Base-by-base conservation (phyloP, 2,888 invertebrate genomes). In the Heliconius erato region DNA sequence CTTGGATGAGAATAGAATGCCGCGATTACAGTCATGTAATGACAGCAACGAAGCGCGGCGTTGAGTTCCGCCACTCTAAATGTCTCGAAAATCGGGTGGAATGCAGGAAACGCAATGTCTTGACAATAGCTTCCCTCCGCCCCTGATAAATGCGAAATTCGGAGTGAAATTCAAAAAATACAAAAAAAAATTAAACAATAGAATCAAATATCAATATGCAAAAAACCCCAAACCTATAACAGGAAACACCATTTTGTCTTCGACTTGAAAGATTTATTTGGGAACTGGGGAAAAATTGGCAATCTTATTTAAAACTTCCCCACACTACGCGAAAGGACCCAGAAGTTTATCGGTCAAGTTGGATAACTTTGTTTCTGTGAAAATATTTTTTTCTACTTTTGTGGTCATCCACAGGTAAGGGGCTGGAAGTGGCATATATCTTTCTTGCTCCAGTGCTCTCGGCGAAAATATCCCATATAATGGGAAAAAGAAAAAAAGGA, bases 361-460 rank as follows among this genome's bases (percentile, higher is more conserved):
- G 76, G 83, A 84, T 85, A 85, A 86, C 80, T 84, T 84, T 82
- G 85, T 86, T 85, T 79, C 68, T 74, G 79, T 85, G 72, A 68
- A 79, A 79, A 82, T 82, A 78, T 81, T 82, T 85, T 84, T 83
- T 80, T 80, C 9, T 40, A 76, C 78, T 84, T 54, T 83, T 84
- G 85, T 84, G 87, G 86, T 86, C 86, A 86, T 82, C 84, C 84
- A 84, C 85, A 86, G 87, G 87, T 87, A 85, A 83, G 85, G 84
- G 83, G 84, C 69, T n/a, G 82, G 85, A 79, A 84, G n/a, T 86
- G 80, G 83, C 86, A 83, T 87, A 87, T 85, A 88, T 87, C 86
- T 87, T 85, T 82, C 82, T 82, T 86, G 87, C 85, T 80, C 84
- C 86, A 82, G 44, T 86, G 85, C 77, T 74, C 79, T 80, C 82